These are phyloP conservation scores for Saxidomus purpurata DNA, from an alignment of 1,140 invertebrate genomes.

Conservation along the genomic window DNA sequence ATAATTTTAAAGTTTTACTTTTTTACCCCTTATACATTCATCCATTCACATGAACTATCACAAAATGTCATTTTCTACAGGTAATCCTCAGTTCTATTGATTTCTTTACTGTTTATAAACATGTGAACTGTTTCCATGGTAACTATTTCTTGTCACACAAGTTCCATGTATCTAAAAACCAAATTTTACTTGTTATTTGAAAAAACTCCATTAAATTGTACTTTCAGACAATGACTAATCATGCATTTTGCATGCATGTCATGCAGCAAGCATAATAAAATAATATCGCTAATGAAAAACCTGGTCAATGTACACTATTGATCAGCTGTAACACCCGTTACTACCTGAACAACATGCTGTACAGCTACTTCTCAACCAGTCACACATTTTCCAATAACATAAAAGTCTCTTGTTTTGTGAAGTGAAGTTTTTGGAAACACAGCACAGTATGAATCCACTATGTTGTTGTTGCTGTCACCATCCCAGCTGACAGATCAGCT, in stretches of 20 bases:
- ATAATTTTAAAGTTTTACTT: neutral
- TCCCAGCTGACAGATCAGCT: too few relatives aligned
- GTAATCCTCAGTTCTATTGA: neutral
- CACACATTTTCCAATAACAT: neutral
- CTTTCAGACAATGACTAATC: neutral
- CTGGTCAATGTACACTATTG: neutral
- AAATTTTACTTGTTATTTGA: too few relatives aligned
- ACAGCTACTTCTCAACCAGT: neutral
- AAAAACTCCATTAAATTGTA: neutral
- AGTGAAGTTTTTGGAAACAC: too few relatives aligned
- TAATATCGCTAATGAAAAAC: neutral
- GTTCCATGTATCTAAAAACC: neutral
- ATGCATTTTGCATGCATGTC: neutral
- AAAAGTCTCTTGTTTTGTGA: too few relatives aligned
- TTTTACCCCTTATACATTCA: neutral
- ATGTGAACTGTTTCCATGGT: neutral
- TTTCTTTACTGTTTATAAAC: conserved; percentile 7
- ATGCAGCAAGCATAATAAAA: neutral
- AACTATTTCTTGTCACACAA: neutral
- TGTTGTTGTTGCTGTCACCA: too few relatives aligned
- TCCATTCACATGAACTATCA: neutral
- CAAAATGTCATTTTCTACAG: neutral
- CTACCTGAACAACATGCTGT: neutral
- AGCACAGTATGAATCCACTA: too few relatives aligned
- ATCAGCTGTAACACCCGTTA: neutral